phyloP scores from a whole-genome alignment of 2,113 vertebrate species.

The Mugil cephalus region DNA sequence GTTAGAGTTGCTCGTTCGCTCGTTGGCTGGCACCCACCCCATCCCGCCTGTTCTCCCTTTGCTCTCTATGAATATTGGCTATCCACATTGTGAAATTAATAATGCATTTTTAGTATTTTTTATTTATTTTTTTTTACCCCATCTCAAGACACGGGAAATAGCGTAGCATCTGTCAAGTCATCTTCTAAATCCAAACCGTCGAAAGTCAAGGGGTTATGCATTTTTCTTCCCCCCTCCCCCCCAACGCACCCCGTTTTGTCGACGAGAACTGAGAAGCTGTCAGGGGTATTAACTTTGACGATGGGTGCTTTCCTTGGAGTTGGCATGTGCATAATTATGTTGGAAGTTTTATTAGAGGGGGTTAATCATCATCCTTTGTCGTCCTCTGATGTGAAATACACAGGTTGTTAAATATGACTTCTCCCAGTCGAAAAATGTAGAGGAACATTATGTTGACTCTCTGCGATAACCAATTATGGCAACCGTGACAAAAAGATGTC shows the following conservation, averaged over 20 bases:
- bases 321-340: slow-evolving; percentile 56
- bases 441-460: slow-evolving; percentile 1
- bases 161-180: slow-evolving; percentile 74
- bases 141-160: slow-evolving; percentile 55
- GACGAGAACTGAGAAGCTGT: slow-evolving; percentile 58
- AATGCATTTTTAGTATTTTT: slow-evolving; percentile 70
- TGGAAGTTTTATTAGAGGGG: slow-evolving; percentile 57
- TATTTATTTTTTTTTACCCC: not conserved
- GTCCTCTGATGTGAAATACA: slow-evolving; percentile 39
- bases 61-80: slow-evolving; percentile 65
- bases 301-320: slow-evolving; percentile 43
- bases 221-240: slow-evolving; percentile 26
- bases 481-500: not conserved
- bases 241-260: slow-evolving; percentile 64
- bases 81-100: slow-evolving; percentile 77
- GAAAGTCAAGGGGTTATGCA: slow-evolving; percentile 71
- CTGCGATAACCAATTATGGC: not conserved
- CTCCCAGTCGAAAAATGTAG: slow-evolving; percentile 25
- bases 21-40: slow-evolving; percentile 55
- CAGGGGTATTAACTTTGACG: slow-evolving; percentile 66
- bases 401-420: slow-evolving; percentile 12
- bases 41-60: slow-evolving; percentile 50
- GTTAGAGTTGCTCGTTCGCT: slow-evolving; percentile 75
- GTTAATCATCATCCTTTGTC: slow-evolving; percentile 68
- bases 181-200: slow-evolving; percentile 72